Base-by-base conservation (phyloP, 2,797 vertebrate species). In the Pseudochromis fuscus region DNA sequence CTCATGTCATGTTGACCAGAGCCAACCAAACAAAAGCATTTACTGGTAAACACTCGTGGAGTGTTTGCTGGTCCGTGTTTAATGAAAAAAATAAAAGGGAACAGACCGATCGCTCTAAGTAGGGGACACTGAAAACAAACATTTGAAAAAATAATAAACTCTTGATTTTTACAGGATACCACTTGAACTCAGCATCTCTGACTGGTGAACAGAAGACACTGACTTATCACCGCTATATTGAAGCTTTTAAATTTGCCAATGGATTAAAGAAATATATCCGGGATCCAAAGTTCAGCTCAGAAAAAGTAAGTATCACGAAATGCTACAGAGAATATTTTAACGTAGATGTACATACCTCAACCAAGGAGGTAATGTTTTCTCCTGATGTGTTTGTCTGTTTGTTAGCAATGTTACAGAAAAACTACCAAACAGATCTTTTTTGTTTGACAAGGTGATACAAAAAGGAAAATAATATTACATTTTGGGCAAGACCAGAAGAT, bases 241-340 rank as follows among this genome's bases (percentile, higher is more conserved):
- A 98, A 87, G 94, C 95, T 0, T 89, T 95, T 33, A 98, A 98
- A 84, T 98, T 96, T 82, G 93, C 94, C 12, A 93, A 93, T 4
- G 93, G 94, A 48, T 89, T 95, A n/a, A 95, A 79, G 80, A 81
- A 81, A 40, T 73, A 65, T 7, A 87, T 95, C 55, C 82, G 72
- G 13, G 95, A 97, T 67, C 94, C 95, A 27, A 56, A 30, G 1
- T 94, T 93, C 79, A 84, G 69, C 8, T 67, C 92, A 21, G 44
- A 82, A 6, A 40, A 72, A 53, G 92, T 94, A 76, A 61, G 90
- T 82, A 52, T 18, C 7, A 16, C 0, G 16, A 9, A 40, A 35
- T 16, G 1, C 12, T 18, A 1, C 4, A 3, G n/a, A 27, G 19
- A 42, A 19, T 7, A 40, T 48, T 6, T 35, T 5, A 24, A 4